Percentiles rank a stretch among this genome's conserved stretches.
phyloP scores from a whole-genome alignment of 2,888 invertebrate species.

The Copidosoma aretas region DNA sequence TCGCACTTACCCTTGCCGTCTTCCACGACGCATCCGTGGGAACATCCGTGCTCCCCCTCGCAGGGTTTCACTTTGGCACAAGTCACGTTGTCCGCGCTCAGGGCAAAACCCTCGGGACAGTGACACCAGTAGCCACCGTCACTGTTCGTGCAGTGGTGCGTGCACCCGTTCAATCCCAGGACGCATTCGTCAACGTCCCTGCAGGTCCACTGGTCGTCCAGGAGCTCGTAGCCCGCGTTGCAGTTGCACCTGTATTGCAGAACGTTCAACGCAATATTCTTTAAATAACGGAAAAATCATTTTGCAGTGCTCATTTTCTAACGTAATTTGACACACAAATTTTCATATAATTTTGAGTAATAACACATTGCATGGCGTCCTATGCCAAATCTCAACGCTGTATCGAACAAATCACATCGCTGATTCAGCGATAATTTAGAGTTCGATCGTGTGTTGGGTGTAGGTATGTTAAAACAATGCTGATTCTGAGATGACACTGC shows the following conservation, averaged over 20 bases:
- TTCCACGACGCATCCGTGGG: constrained; percentile 68
- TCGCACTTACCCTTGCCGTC: constrained; percentile 69
- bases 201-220: constrained; percentile 55
- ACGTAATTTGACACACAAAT: too few species aligned
- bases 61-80: constrained; percentile 60
- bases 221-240: constrained; percentile 63
- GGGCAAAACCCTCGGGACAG: constrained; percentile 63
- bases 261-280: too few species aligned
- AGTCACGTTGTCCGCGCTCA: constrained; percentile 50
- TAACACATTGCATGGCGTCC: too few species aligned
- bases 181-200: constrained; percentile 60
- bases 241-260: constrained; percentile 69
- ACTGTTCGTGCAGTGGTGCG: constrained; percentile 54
- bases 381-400: too few species aligned
- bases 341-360: too few species aligned
- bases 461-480: too few species aligned
- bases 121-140: constrained; percentile 64
- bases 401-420: too few species aligned
- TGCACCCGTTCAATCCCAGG: constrained; percentile 47
- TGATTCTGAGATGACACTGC: too few species aligned
- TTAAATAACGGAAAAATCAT: too few species aligned
- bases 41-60: constrained; percentile 59
- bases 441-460: too few species aligned
- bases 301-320: too few species aligned
- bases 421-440: too few species aligned